These are phyloP conservation scores for Micromussa lordhowensis DNA, from an alignment of 92 coral and sea anemone species.

Conservation along the genomic window DNA sequence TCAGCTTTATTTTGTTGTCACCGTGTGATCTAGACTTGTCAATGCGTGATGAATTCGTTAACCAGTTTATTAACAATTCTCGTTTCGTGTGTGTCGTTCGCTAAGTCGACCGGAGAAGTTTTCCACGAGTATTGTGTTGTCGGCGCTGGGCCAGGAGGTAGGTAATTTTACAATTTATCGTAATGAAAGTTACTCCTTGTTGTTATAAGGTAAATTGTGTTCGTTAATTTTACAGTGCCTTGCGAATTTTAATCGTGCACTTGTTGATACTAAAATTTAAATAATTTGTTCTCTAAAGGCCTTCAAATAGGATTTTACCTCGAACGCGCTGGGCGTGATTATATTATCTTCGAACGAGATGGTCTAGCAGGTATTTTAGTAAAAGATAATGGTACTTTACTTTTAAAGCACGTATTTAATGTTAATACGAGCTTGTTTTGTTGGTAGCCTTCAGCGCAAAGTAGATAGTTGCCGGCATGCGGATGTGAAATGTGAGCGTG, in stretches of 20 bases:
- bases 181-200: neutral
- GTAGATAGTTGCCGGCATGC: too few relatives aligned
- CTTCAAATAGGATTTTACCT: conserved; percentile 91
- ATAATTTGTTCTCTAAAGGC: conserved; percentile 55
- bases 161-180: neutral
- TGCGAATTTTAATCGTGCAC: neutral
- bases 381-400: neutral
- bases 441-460: too few relatives aligned
- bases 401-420: neutral
- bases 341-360: conserved; percentile 83
- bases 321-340: conserved; percentile 84
- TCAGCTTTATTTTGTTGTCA: neutral
- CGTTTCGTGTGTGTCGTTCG: neutral
- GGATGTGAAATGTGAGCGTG: too few relatives aligned
- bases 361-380: conserved; percentile 70
- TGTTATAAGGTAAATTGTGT: neutral
- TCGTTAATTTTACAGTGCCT: neutral
- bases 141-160: conserved; percentile 97
- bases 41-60: neutral
- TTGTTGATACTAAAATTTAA: neutral
- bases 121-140: conserved; percentile 81
- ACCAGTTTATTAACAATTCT: neutral
- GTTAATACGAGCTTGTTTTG: neutral
- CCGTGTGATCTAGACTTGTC: neutral
- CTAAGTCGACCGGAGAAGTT: neutral